Conservation (phyloP, 2,797 vertebrate genomes). For the Urosaurus nigricauda region DNA sequence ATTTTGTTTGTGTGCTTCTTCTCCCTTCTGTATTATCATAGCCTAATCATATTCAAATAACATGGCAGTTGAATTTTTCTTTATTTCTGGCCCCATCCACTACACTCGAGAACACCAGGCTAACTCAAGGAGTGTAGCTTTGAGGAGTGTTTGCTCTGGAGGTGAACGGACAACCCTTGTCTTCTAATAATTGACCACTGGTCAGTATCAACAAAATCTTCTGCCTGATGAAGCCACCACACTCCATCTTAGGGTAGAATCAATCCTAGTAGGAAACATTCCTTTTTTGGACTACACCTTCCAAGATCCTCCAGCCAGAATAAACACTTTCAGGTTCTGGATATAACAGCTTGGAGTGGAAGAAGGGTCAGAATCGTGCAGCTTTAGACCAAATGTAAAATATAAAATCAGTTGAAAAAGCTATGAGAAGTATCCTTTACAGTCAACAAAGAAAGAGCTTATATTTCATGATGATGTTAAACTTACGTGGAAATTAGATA, state of each 20-base stretch:
- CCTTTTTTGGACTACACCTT: no score
- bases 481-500: slow-evolving; percentile 11
- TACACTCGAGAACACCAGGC: not conserved
- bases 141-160: no score
- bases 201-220: not conserved
- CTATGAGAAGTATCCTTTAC: not conserved
- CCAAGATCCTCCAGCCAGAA: no score
- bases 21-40: not conserved
- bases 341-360: not conserved
- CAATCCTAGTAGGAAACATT: no score
- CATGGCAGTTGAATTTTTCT: not conserved
- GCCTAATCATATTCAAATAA: not conserved
- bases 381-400: not conserved
- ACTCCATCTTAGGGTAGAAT: no score
- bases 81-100: not conserved
- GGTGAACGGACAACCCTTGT: not conserved
- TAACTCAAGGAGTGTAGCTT: not conserved
- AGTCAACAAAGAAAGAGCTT: not conserved
- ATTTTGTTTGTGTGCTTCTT: not conserved
- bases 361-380: not conserved
- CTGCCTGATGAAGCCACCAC: not conserved
- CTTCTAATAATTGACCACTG: not conserved
- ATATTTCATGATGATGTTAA: not conserved
- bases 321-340: no score
- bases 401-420: not conserved